A percentile compares a stretch with the other conserved stretches of the same genome.
Conservation (phyloP, 1,140 invertebrate species). For the Scaptomyza montana region DNA sequence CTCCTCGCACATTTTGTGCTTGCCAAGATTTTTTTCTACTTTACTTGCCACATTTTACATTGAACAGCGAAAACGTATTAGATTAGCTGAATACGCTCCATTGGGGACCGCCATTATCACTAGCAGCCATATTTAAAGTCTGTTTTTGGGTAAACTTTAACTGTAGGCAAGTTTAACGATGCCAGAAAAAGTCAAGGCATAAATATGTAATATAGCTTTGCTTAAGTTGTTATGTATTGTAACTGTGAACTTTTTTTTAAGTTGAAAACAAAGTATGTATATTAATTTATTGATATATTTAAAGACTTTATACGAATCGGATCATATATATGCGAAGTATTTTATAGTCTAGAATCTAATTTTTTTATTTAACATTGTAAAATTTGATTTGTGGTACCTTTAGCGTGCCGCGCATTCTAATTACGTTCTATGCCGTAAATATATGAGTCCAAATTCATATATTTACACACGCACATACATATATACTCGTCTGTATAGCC, state of each 20-base stretch:
- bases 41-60: conserved; percentile 34
- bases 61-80: conserved; percentile 64
- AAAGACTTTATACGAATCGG: no score
- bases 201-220: no score
- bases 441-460: neutral
- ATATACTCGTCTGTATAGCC: conserved; percentile 3
- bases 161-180: neutral
- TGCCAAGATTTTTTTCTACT: conserved; percentile 40
- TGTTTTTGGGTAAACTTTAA: neutral
- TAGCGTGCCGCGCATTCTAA: conserved; percentile 41
- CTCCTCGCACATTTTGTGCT: conserved; percentile 14
- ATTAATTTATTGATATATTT: no score
- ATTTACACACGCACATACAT: neutral
- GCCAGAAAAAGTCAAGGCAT: neutral
- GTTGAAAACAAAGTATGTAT: no score
- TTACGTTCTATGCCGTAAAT: conserved; percentile 19
- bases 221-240: no score
- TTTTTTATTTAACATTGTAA: no score
- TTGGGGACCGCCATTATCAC: conserved; percentile 41
- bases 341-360: no score
- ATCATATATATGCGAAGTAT: no score
- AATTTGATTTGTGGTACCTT: conserved; percentile 4
- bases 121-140: conserved; percentile 2
- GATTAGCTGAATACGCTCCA: conserved; percentile 30
- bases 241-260: no score